These are phyloP conservation scores for Amia ocellicauda DNA, from an alignment of 2,113 vertebrate species.

Conservation along the genomic window DNA sequence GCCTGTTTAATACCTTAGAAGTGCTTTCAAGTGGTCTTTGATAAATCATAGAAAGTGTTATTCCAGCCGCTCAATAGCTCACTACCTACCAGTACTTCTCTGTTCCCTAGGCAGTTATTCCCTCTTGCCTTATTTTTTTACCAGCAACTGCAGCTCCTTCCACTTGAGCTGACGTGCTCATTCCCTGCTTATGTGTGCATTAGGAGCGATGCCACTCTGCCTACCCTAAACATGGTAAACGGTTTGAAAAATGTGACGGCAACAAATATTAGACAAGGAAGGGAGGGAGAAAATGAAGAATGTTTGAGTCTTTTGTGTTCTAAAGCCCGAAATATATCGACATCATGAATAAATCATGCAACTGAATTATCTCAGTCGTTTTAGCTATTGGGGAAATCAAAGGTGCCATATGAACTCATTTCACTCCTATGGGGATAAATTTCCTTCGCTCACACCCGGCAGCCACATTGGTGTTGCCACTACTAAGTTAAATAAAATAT, in stretches of 20 bases:
- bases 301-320: conserved; percentile 42
- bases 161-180: conserved; percentile 60
- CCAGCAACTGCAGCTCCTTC: conserved; percentile 70
- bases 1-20: conserved; percentile 77
- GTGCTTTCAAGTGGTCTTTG: conserved; percentile 85
- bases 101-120: conserved; percentile 64
- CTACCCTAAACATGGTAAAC: conserved; percentile 59
- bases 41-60: conserved; percentile 78
- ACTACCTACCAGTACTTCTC: conserved; percentile 60
- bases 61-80: conserved; percentile 68
- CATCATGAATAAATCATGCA: conserved; percentile 60
- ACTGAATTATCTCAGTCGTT: conserved; percentile 51
- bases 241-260: conserved; percentile 56
- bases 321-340: conserved; percentile 42
- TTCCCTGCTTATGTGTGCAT: conserved; percentile 62
- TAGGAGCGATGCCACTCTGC: conserved; percentile 63
- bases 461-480: conserved; percentile 48
- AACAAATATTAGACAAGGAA: conserved; percentile 54
- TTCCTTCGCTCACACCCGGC: conserved; percentile 37
- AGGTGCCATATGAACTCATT: conserved; percentile 45
- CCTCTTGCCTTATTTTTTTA: conserved; percentile 53
- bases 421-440: conserved; percentile 49
- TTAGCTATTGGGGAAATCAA: conserved; percentile 46
- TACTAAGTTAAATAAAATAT: conserved; percentile 67
- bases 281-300: conserved; percentile 19